Evolutionary conservation across 2,888 invertebrate genomes (phyloP).

Genomic region (Folsomia candida): DNA sequence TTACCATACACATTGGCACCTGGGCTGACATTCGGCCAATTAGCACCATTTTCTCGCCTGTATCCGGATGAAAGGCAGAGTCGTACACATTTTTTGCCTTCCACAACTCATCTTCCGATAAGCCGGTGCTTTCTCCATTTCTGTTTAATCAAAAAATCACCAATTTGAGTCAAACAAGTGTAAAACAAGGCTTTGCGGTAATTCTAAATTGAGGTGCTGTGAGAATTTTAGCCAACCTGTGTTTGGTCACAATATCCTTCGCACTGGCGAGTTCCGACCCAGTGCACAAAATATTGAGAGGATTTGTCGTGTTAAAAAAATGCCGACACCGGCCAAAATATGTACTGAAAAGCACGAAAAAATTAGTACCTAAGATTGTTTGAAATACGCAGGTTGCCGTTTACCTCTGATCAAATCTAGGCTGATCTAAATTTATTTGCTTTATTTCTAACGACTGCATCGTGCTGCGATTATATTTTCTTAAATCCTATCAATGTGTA

Average conservation of each 20-base stretch:
- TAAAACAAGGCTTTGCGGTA: too few relatives aligned
- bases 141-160: conserved; percentile 13
- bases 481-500: conserved; percentile 4
- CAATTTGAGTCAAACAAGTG: background rate
- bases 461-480: too few relatives aligned
- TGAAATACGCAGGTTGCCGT: too few relatives aligned
- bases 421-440: conserved; percentile 56
- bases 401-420: conserved; percentile 62
- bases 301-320: conserved; percentile 62
- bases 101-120: conserved; percentile 83
- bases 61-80: conserved; percentile 97
- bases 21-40: conserved; percentile 97
- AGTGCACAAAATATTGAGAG: conserved; percentile 59
- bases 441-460: too few relatives aligned
- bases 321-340: conserved; percentile 60
- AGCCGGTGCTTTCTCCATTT: conserved; percentile 44
- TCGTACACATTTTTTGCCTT: conserved; percentile 93
- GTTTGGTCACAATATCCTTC: conserved; percentile 57
- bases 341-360: too few relatives aligned
- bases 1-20: conserved; percentile 94
- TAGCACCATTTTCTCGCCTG: conserved; percentile 89
- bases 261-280: conserved; percentile 57
- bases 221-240: conserved; percentile 51
- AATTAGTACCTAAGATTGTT: too few relatives aligned
- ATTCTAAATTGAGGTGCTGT: too few relatives aligned